phyloP scores from a whole-genome alignment of 2,113 vertebrate genomes.

The Cyanistes caeruleus region DNA sequence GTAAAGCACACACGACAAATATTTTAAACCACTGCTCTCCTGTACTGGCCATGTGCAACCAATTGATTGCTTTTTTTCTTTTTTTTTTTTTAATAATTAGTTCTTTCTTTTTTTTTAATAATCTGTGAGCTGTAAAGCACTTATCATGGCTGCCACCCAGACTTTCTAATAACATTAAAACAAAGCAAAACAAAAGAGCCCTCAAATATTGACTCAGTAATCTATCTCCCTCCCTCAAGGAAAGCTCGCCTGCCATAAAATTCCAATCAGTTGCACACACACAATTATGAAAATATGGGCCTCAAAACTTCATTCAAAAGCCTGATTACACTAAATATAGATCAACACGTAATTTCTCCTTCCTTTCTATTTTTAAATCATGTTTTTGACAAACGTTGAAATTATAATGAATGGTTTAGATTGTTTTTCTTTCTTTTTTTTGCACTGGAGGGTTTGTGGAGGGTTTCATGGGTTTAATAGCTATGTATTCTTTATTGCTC shows the following conservation, averaged over 20 bases:
- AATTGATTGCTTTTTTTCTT: conserved; percentile 29
- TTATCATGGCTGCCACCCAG: conserved; percentile 38
- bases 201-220: conserved; percentile 69
- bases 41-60: conserved; percentile 10
- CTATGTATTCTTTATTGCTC: conserved; percentile 37
- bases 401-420: neutral
- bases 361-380: conserved; percentile 50
- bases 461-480: conserved; percentile 49
- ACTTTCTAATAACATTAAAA: conserved; percentile 54
- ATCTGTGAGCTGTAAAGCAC: conserved; percentile 37
- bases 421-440: conserved; percentile 15
- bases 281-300: conserved; percentile 65
- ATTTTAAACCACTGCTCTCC: neutral
- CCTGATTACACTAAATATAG: conserved; percentile 63
- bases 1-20: neutral
- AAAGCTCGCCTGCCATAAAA: conserved; percentile 60
- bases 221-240: conserved; percentile 54
- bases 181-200: conserved; percentile 53
- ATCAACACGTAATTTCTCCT: conserved; percentile 40
- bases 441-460: conserved; percentile 3
- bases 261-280: conserved; percentile 62
- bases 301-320: conserved; percentile 65
- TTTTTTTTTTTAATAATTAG: neutral
- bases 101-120: neutral
- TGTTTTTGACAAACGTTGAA: conserved; percentile 14